Base-by-base conservation (phyloP, 2,888 invertebrate genomes). In the Bellardia bayeri region DNA sequence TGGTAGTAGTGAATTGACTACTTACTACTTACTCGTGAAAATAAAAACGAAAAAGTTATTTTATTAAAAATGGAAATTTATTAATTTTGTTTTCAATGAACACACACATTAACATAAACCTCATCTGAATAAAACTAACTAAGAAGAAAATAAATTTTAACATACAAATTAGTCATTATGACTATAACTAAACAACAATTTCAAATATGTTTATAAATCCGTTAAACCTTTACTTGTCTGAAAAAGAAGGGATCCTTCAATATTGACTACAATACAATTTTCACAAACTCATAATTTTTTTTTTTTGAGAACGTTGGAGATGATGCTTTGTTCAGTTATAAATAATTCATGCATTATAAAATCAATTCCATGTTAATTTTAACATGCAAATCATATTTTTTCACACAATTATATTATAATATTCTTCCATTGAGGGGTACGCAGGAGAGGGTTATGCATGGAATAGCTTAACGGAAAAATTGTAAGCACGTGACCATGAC, bases 341-440 rank as follows among this genome's bases (percentile, higher is more conserved):
- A 45, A 75, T 91, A 91, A 91, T 91, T 91, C 91, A 91, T 91
- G 91, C 91, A 91, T 91, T 90, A 91, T 91, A 91, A 91, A 91
- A 91, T 91, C 91, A 91, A 91, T 91, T 91, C 91, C 91, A 91
- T 90, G 91, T 91, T 90, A 89, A 91, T 91, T 91, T 91, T 91
- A 90, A 91, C 90, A 91, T 91, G 91, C 91, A 91, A 91, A 91
- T 91, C 90, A 90, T 90, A 3, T 5, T 11, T n/a, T 54, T 23
- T 23, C 23, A 23, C 23, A 23, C 23, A 23, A 1, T 23, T 23
- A 23, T 54, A 42, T 42, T 42, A 42, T 9, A 42, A 6, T 42
- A 23, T 23, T 23, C 1, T 6, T 42, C 7, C 42, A 42, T 42
- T 9, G 2, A 42, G 1, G 9, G 0, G 9, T 42, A 42, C 9